A percentile compares a stretch with the other conserved stretches of the same genome.
These are phyloP conservation scores for Solenopsis fugax DNA, from an alignment of 1,140 invertebrate genomes.

Conservation along the genomic window DNA sequence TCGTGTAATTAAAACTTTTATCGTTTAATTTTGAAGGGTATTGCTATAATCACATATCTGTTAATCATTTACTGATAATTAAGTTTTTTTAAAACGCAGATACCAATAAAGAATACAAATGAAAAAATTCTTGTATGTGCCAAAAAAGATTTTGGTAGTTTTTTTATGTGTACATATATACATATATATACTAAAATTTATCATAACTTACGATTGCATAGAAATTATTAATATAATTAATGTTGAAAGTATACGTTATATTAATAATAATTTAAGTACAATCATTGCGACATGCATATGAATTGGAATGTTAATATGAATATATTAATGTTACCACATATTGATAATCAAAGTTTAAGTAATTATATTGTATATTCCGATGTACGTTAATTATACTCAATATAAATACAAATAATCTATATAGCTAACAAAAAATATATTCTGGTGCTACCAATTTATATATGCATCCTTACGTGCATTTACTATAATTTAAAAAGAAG, in stretches of 20 bases:
- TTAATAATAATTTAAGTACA: conserved; percentile 20
- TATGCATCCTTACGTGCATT: conserved; percentile 1
- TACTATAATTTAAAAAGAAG: not conserved
- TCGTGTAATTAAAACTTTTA: conserved; percentile 16
- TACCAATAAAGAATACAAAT: not conserved
- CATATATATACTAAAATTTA: conserved; percentile 15
- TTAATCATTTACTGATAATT: conserved; percentile 24
- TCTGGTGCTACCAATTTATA: not conserved
- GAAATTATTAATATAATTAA: conserved; percentile 27
- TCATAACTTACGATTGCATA: not conserved
- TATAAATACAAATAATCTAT: not conserved
- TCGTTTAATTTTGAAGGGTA: not conserved
- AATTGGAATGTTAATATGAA: conserved; percentile 19
- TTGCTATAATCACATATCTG: conserved; percentile 17
- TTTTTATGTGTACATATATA: not conserved
- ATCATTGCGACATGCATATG: not conserved
- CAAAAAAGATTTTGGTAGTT: not conserved
- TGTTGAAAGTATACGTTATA: conserved; percentile 28
- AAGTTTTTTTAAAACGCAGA: not conserved
- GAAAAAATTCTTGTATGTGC: not conserved
- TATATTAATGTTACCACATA: conserved; percentile 6
- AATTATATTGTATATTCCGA: conserved; percentile 22
- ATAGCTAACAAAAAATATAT: conserved; percentile 11
- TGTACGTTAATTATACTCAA: conserved; percentile 22
- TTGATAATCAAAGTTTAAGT: conserved; percentile 30